Evolutionary conservation across 2,797 vertebrate species (phyloP).

Genomic region (Chromis chromis): DNA sequence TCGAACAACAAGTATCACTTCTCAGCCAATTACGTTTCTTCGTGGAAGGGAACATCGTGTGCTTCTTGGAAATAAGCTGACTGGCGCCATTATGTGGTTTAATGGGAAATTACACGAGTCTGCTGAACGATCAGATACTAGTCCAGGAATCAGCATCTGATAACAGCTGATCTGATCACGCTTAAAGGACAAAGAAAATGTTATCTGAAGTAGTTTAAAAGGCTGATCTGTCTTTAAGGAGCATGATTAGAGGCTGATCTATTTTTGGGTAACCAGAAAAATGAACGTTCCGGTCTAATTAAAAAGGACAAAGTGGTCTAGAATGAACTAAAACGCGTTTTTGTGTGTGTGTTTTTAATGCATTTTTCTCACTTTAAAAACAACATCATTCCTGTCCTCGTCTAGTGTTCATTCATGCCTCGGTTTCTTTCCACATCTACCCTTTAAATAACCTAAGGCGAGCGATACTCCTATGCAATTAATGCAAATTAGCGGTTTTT

Average conservation of each 20-base stretch:
- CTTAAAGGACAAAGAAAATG: not conserved
- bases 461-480: slow-evolving; percentile 11
- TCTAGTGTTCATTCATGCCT: not conserved
- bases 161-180: too few relatives aligned
- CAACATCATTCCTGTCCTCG: too few relatives aligned
- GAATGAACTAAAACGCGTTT: too few relatives aligned
- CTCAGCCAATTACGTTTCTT: not conserved
- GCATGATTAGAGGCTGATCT: too few relatives aligned
- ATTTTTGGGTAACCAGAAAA: too few relatives aligned
- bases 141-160: not conserved
- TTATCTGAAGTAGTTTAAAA: not conserved
- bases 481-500: slow-evolving; percentile 1
- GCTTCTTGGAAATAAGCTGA: slow-evolving; percentile 46
- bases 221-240: not conserved
- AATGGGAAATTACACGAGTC: slow-evolving; percentile 56
- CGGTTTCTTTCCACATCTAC: not conserved
- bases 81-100: slow-evolving; percentile 73
- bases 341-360: too few relatives aligned
- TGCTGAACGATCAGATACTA: not conserved
- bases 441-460: slow-evolving; percentile 24
- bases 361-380: not conserved
- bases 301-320: too few relatives aligned
- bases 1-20: too few relatives aligned
- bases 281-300: too few relatives aligned
- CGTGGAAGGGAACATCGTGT: not conserved